phyloP scores from a whole-genome alignment of 2,797 vertebrate species.

The Hafferia zeledoni region DNA sequence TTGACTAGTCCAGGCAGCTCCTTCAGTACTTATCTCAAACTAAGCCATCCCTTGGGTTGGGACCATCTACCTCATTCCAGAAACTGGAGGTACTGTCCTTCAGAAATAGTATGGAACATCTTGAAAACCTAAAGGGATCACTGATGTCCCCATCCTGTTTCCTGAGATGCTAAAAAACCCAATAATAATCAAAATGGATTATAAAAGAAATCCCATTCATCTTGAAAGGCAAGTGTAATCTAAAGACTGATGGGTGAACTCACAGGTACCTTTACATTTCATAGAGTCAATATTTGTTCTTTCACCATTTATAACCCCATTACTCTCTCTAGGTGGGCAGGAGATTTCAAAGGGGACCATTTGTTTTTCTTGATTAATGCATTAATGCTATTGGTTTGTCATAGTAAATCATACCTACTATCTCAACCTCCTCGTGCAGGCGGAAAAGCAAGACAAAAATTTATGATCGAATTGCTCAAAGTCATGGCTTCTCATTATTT shows the following conservation, averaged over 20 bases:
- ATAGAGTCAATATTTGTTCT: conserved; percentile 67
- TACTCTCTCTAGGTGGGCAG: conserved; percentile 45
- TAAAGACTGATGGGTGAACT: conserved; percentile 51
- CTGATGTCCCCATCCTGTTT: not conserved
- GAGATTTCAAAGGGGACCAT: conserved; percentile 35
- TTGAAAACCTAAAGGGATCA: not conserved
- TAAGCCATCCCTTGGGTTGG: not conserved
- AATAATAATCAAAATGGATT: not conserved
- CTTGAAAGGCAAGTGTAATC: conserved; percentile 28
- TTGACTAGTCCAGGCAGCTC: not conserved
- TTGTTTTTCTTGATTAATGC: conserved; percentile 47
- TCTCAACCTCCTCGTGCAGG: not conserved
- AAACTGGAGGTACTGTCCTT: not conserved
- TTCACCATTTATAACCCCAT: conserved; percentile 56
- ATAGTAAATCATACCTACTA: conserved; percentile 6
- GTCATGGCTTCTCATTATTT: not conserved
- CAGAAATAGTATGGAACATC: not conserved
- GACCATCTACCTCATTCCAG: not conserved
- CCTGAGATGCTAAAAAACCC: not conserved
- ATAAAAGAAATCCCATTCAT: conserved; percentile 13
- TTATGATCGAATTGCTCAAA: not conserved
- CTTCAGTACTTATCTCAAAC: not conserved
- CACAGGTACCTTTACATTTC: conserved; percentile 52
- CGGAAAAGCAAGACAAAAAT: conserved; percentile 6
- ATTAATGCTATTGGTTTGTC: conserved; percentile 31